Evolutionary conservation across 2,888 invertebrate species (phyloP), one percentile per base, ranked within the genome.

Genomic region (Heterodera filipjevi): DNA sequence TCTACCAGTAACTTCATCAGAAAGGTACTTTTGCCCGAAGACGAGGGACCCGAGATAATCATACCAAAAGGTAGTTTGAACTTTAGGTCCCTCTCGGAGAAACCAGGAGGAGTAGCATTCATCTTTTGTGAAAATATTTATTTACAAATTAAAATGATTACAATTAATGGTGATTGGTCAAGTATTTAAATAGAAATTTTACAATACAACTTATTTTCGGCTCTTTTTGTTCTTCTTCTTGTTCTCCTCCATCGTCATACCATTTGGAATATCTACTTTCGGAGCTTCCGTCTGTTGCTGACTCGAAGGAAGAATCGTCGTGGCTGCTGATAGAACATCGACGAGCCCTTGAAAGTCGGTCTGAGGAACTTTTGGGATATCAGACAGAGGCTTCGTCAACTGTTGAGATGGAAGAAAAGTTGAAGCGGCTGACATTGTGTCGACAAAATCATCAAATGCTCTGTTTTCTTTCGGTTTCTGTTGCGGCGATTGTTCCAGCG

Each of bases 21-120:
- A 49, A 77, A 77, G 79, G 77, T 32, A 12, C 78, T 59, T 77
- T 77, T 77, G 12, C 78, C 78, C 22, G 39, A 39, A 0, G 78
- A 44, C 19, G 78, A 78, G 70, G 77, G 33, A 14, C 77, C 77
- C 22, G 77, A 30, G 10, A 77, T 32, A 12, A 77, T 77, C 73
- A 77, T 77, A 19, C 78, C 77, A 77, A 77, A 77, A 27, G 78
- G 78, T 16, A 59, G 66, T 12, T 49, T 39, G n/a, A 77, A 77
- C 27, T 46, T 30, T 32, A 49, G 14, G 46, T 49, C 46, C 16
- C 16, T 49, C 2, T 49, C 46, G 2, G 46, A 10, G 46, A 49
- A 19, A 10, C 10, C 19, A 12, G 12, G 6, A 16, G 46, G 14
- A 16, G 46, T 49, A 3, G 44, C 12, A 44, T 16, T 49, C 46